phyloP scores from a whole-genome alignment of 1,140 invertebrate species.

The Hirudo medicinalis region DNA sequence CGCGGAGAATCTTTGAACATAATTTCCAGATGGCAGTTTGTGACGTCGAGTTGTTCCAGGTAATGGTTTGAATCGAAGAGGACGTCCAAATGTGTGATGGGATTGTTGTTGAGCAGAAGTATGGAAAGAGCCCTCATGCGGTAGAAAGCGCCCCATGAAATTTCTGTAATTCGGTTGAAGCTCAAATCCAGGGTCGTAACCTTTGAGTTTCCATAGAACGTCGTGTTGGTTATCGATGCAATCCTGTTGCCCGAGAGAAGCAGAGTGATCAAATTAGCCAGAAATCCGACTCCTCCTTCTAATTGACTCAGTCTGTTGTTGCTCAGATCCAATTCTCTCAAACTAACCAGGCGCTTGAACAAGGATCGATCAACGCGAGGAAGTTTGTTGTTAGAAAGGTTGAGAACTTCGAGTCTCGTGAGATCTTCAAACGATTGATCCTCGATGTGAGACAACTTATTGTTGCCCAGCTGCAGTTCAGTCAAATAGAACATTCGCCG shows the following conservation, averaged over 20 bases:
- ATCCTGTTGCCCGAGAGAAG: constrained; percentile 32
- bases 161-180: constrained; percentile 36
- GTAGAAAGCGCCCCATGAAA: constrained; percentile 15
- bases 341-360: constrained; percentile 37
- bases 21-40: constrained; percentile 59
- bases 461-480: constrained; percentile 16
- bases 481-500: not conserved
- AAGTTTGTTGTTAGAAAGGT: constrained; percentile 19
- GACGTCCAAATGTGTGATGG: constrained; percentile 10
- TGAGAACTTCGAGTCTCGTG: constrained; percentile 20
- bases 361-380: constrained; percentile 21
- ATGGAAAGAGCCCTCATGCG: constrained; percentile 10
- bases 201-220: constrained; percentile 17
- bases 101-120: constrained; percentile 22
- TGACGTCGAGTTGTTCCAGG: constrained; percentile 58
- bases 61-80: constrained; percentile 28
- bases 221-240: not conserved
- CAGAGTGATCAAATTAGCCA: constrained; percentile 52
- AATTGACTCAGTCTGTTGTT: constrained; percentile 58
- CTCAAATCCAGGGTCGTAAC: constrained; percentile 46
- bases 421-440: constrained; percentile 15
- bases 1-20: constrained; percentile 70
- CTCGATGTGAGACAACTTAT: constrained; percentile 14
- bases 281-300: constrained; percentile 28
- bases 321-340: constrained; percentile 57